Evolutionary conservation across 1,140 invertebrate species (phyloP), one percentile per base, ranked within the genome.

Genomic region (Bombus vancouverensis): DNA sequence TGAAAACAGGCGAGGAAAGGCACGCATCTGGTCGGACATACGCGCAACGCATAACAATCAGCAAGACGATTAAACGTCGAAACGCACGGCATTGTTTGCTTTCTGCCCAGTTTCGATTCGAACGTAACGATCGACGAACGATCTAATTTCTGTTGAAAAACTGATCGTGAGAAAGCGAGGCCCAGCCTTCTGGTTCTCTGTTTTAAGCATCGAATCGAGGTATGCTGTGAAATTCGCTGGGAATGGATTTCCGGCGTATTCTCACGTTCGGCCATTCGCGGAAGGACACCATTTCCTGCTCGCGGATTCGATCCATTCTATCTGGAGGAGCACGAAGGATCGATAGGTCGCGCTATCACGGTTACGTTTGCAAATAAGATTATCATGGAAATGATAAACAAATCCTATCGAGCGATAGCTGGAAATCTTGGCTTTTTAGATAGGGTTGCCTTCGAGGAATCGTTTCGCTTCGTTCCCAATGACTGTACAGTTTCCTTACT

Each of bases 221-320:
- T 15, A 32, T 37, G 37, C 34, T 65, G 28, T 66, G 44, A 85
- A 81, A 88, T 81, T 68, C 68, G 59, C 62, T 88, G 87, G 78
- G 87, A 89, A 89, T 81, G 85, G 32, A 88, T 81, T 89, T 89
- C 87, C 87, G 83, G 82, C 77, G 42, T 89, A 89, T 89, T 89
- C 88, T 88, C 88, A 89, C 87, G 83, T 89, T 88, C 70, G 53
- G 47, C 53, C 57, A 32, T 84, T 83, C 83, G 74, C 66, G 47
- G 57, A 88, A 84, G 77, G 77, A 81, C 70, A 66, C 66, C 75
- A 81, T 86, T 85, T 86, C 68, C 78, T 76, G 71, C 37, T 25
- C 62, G 87, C 22, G 79, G 75, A 87, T 88, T 78, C 53, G 77
- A 86, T 86, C 70, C 44, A 37, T 59, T 39, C 59, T n/a, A 66